phyloP scores from a whole-genome alignment of 2,797 vertebrate genomes.

The Pantherophis vulpinus region DNA sequence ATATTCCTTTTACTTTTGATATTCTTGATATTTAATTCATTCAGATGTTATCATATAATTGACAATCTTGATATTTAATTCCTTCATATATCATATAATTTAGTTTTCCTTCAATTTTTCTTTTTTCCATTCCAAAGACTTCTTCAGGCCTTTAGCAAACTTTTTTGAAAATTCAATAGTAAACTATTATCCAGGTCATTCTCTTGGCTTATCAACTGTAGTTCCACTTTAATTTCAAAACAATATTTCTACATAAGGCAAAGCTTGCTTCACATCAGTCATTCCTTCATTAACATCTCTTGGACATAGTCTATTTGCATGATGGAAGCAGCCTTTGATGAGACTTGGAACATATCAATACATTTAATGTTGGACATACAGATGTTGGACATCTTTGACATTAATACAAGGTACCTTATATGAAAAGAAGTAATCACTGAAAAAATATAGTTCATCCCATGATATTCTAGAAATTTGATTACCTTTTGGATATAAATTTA shows the following conservation, averaged over 20 bases:
- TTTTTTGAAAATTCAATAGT: not conserved
- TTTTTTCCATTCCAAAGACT: not conserved
- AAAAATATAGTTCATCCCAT: not conserved
- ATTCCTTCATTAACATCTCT: not conserved
- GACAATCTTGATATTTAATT: not conserved
- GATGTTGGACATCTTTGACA: not conserved
- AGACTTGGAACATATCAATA: not conserved
- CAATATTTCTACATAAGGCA: not conserved
- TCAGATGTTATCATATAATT: not conserved
- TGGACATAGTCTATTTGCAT: not conserved
- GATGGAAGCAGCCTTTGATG: not conserved
- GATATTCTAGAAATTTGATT: not conserved
- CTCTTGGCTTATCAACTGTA: not conserved
- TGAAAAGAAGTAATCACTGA: not conserved
- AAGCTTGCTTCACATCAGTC: not conserved
- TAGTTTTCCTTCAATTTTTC: not conserved
- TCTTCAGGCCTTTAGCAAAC: not conserved
- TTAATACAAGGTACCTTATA: rapidly evolving
- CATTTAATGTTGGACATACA: not conserved
- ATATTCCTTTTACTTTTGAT: not conserved
- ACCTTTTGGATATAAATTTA: constrained; percentile 19
- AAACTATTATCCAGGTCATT: not conserved
- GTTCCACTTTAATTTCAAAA: not conserved
- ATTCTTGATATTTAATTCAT: not conserved
- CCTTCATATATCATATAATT: not conserved